A percentile compares a stretch with the other conserved stretches of the same genome.
Conservation (phyloP, 2,797 vertebrate genomes). For the Sebastes itinus region DNA sequence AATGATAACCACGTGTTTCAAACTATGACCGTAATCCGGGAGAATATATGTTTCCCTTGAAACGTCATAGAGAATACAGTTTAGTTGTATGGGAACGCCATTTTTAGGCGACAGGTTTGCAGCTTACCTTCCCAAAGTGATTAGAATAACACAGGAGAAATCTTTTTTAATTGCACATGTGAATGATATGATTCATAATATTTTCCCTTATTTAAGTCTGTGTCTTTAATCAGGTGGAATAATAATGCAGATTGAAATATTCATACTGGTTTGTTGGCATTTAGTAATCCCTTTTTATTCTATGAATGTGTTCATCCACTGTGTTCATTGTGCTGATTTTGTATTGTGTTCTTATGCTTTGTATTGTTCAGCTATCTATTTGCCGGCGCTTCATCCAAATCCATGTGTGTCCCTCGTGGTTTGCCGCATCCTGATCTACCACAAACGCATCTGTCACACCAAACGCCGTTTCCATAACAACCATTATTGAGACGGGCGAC, state of each 20-base stretch:
- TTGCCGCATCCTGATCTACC: slow-evolving; percentile 58
- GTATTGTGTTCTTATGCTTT: slow-evolving; percentile 41
- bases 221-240: slow-evolving; percentile 40
- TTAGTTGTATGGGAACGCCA: too few relatives aligned
- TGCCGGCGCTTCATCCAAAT: slow-evolving; percentile 41
- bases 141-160: neutral
- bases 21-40: too few relatives aligned
- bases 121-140: slow-evolving; percentile 1
- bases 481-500: slow-evolving; percentile 57
- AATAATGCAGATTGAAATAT: slow-evolving; percentile 42
- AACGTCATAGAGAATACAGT: too few relatives aligned
- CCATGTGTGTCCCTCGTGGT: slow-evolving; percentile 58
- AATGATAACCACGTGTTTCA: too few relatives aligned
- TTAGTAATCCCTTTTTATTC: slow-evolving; percentile 42
- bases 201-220: slow-evolving; percentile 49
- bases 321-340: slow-evolving; percentile 17
- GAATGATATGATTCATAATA: slow-evolving; percentile 25
- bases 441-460: slow-evolving; percentile 72
- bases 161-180: neutral
- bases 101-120: neutral
- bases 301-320: slow-evolving; percentile 44
- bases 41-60: too few relatives aligned
- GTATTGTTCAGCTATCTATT: slow-evolving; percentile 47
- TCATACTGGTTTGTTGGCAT: slow-evolving; percentile 56
- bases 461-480: slow-evolving; percentile 77